Base-by-base conservation (phyloP, 2,797 vertebrate genomes). In the Micrastur ruficollis region DNA sequence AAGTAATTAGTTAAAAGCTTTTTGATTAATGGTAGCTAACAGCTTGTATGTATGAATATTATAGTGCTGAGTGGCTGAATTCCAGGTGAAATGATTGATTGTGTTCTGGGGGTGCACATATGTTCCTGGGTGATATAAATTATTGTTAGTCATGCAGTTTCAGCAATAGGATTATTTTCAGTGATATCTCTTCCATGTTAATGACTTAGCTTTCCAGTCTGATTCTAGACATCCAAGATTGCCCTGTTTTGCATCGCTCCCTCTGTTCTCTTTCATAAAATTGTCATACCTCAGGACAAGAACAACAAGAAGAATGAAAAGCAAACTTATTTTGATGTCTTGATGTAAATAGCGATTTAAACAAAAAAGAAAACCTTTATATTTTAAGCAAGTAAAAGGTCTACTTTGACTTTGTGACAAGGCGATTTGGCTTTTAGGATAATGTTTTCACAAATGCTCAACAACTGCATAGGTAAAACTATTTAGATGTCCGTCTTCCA, bases 1-100 rank as follows among this genome's bases (percentile, higher is more conserved):
- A 96, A 93, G 80, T 93, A 95, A 97, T 97, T 90, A 95, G 50
- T 86, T 97, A 96, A 97, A 95, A 96, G 92, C 91, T 89, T 75
- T 97, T 97, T 97, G 97, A 97, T 98, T 97, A 97, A 98, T 96
- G 94, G 66, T 86, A 96, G 62, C 83, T 93, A 95, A 96, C 96
- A 98, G 95, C 94, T 96, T 96, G 95, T 86, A 81, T 80, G 71
- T 89, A 70, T 90, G 89, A 97, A 62, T 89, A 62, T 89, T 81
- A 56, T 89, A 90, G 59, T 95, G 94, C 84, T 75, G 96, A 97
- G 71, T 91, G 90, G 96, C 96, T 97, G 66, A 95, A 95, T 93
- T 98, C 95, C 96, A 97, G 93, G 94, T 95, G 75, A 94, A 86
- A 32, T 98, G 97, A 98, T 94, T 95, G 97, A 97, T 97, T 95